Percentiles rank a stretch among this genome's conserved stretches.
Conservation (phyloP, 2,113 vertebrate species). For the Phylloscopus trochilus region DNA sequence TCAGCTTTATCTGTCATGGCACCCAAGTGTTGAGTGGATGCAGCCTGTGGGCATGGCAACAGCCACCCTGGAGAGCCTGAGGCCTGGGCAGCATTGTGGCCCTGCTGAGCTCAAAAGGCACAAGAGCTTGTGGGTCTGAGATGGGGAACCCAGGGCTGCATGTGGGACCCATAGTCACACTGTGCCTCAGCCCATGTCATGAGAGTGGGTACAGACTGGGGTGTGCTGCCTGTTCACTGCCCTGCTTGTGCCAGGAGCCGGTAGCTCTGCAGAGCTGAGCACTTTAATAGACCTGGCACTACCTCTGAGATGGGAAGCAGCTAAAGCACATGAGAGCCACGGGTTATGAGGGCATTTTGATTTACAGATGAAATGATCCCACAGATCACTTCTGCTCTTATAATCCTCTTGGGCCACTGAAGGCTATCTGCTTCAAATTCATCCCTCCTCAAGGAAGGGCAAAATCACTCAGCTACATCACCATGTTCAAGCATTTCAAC, state of each 20-base stretch:
- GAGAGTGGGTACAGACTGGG: background rate
- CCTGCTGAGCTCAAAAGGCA: accelerated
- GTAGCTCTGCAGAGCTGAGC: background rate
- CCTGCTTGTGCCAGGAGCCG: background rate
- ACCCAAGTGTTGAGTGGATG: background rate
- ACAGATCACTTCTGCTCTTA: background rate
- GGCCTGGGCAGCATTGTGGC: background rate
- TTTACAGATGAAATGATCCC: background rate
- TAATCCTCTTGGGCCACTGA: background rate
- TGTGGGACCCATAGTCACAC: accelerated
- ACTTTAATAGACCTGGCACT: background rate
- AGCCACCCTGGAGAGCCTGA: background rate
- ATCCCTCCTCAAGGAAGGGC: background rate
- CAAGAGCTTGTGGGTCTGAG: background rate
- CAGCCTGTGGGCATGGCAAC: background rate
- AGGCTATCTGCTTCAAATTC: background rate
- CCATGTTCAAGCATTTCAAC: background rate
- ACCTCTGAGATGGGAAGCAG: background rate
- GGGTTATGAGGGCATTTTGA: background rate
- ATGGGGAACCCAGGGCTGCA: background rate
- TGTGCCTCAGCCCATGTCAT: accelerated
- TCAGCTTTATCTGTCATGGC: background rate
- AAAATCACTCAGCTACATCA: background rate
- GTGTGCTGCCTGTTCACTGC: background rate
- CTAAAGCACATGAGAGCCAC: background rate